Percentiles rank a stretch among this genome's conserved stretches.
phyloP scores from a whole-genome alignment of 2,113 vertebrate species.

The Ptychochromis oligacanthus region DNA sequence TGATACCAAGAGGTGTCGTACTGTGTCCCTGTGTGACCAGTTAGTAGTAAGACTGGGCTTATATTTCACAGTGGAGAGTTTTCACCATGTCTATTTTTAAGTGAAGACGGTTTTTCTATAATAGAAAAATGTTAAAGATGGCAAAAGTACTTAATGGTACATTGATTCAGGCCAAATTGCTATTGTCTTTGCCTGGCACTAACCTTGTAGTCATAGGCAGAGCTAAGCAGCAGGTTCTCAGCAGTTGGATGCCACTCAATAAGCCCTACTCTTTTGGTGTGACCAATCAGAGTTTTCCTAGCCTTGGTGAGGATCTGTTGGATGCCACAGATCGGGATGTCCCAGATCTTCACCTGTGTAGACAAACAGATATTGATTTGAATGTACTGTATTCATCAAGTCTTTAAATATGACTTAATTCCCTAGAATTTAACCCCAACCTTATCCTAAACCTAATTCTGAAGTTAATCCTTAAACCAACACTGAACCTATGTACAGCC shows the following conservation, averaged over 20 bases:
- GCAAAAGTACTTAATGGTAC: neutral
- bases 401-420: neutral
- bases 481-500: neutral
- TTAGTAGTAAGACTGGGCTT: too few species aligned
- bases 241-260: conserved; percentile 97
- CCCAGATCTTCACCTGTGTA: conserved; percentile 91
- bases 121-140: neutral
- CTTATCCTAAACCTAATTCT: neutral
- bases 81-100: neutral
- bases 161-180: fast-evolving
- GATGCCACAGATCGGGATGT: conserved; percentile 86
- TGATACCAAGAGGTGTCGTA: too few species aligned
- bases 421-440: neutral
- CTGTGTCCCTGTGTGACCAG: too few species aligned
- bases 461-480: neutral
- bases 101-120: neutral
- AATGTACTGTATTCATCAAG: neutral
- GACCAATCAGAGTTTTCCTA: conserved; percentile 87
- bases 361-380: neutral
- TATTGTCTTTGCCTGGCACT: neutral
- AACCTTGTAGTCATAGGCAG: conserved; percentile 94
- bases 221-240: conserved; percentile 88
- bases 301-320: conserved; percentile 81
- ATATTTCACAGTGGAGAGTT: too few species aligned
- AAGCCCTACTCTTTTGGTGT: conserved; percentile 88